Evolutionary conservation across 2,797 vertebrate species (phyloP), one percentile per base, ranked within the genome.

Genomic region (Thalassophryne amazonica): DNA sequence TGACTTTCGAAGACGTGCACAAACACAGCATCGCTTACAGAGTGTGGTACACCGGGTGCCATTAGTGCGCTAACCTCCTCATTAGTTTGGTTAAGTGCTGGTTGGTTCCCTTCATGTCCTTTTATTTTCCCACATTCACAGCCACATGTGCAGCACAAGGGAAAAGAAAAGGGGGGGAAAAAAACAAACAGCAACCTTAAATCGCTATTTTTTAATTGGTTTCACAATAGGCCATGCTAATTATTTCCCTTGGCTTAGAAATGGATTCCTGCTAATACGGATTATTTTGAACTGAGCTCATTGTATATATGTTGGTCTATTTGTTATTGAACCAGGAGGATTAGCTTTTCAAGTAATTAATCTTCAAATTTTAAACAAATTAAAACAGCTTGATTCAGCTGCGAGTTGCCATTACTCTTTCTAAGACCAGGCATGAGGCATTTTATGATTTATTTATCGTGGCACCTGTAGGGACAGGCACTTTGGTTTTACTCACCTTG

Each of bases 291-390:
- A 33, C 45, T 7, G 20, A 63, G 48, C 34, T 8, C 19, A 15
- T 51, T 43, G 31, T 25, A 62, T 60, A 60, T 37, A 28, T 40
- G 32, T 39, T 15, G 33, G 23, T 69, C 57, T 62, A 19, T 72
- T 68, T 71, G 60, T 53, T 61, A 36, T 61, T 62, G 28, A 33
- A 60, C 41, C 6, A 4, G 35, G 36, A 56, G 48, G 69, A 76
- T 80, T 76, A 65, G 40, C 30, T 38, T 43, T 38, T 27, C 69
- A 47, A 67, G 34, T 48, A 46, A 69, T 76, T 67, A 43, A 60
- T 61, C 51, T 56, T 48, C 28, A 22, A 38, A 64, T 53, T 41
- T 22, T 21, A 73, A 62, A 66, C 61, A 52, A 69, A 69, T 67
- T 75, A 65, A 61, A 76, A 47, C 35, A 25, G 42, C 43, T 61